Evolutionary conservation across 1,140 invertebrate species (phyloP), one percentile per base, ranked within the genome.

Genomic region (Nasonia longicornis): DNA sequence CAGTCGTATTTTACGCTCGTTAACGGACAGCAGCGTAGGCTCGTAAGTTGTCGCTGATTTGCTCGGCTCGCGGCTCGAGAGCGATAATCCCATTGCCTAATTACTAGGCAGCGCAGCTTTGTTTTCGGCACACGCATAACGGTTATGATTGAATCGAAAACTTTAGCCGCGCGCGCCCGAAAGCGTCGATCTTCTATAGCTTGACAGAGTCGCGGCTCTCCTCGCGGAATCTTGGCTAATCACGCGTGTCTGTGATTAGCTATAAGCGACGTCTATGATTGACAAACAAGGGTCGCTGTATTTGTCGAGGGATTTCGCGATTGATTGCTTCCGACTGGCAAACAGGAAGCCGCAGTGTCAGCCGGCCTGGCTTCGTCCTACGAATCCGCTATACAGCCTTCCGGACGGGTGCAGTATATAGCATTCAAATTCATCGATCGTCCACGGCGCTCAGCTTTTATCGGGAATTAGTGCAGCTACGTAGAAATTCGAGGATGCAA

Each of bases 321-420:
- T 87, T 88, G 87, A 89, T 88, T 89, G 84, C 86, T 83, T 82
- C 86, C 87, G 88, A 88, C 88, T 88, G 79, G 85, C 85, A 87
- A 88, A 88, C 84, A 58, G 72, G 72, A 74, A 74, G 72, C 72
- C 72, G 2, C 45, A 16, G 66, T 66, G 74, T 76, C 74, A 76
- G 52, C 26, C 48, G 2, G 0, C 6, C 52, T 58, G 52, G 4
- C 20, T 26, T 26, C 26, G 16, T 58, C 16, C 52, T 58, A 35
- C 31, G 31, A 35, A 35, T 35, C 38, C 10, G 38, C 38, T 8
- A 11, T 8, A 42, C 8, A 42, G 31, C 31, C 31, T 35, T 35
- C 31, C 31, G 31, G 31, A 35, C 3, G 31, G 1, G 38, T 42
- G 8, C 10, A 42, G 38, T 7, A 7, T 8, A 42, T 42, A 10